These are phyloP conservation scores for Pherbina coryleti DNA, from an alignment of 2,888 invertebrate genomes.

Conservation along the genomic window DNA sequence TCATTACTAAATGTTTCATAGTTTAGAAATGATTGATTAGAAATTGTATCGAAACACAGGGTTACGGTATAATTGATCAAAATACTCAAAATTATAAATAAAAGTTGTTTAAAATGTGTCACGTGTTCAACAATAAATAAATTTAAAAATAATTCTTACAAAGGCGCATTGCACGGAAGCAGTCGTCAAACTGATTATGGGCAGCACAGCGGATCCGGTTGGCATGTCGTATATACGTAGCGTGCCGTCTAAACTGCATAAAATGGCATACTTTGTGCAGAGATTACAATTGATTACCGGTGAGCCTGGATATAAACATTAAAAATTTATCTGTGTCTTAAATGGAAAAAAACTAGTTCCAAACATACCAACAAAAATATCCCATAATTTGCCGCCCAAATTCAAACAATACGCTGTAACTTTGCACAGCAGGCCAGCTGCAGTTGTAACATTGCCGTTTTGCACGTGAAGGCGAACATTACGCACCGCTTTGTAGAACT, in stretches of 20 bases:
- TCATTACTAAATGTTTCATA: too few relatives aligned
- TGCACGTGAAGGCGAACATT: slow-evolving; percentile 71
- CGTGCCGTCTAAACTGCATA: slow-evolving; percentile 67
- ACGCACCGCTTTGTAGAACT: slow-evolving; percentile 68
- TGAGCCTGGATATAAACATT: slow-evolving; percentile 57
- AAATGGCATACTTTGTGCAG: slow-evolving; percentile 64
- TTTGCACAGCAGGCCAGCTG: slow-evolving; percentile 74
- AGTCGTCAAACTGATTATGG: slow-evolving; percentile 63
- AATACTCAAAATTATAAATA: too few relatives aligned
- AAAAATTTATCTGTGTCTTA: neutral
- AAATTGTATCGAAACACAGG: too few relatives aligned
- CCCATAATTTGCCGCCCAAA: slow-evolving; percentile 78
- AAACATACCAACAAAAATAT: slow-evolving; percentile 75
- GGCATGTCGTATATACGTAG: slow-evolving; percentile 62
- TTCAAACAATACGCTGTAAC: slow-evolving; percentile 72
- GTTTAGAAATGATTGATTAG: too few relatives aligned
- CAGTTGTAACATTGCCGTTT: slow-evolving; percentile 71
- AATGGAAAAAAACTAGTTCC: neutral
- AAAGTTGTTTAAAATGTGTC: too few relatives aligned
- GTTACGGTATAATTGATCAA: too few relatives aligned
- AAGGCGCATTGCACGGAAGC: slow-evolving; percentile 66
- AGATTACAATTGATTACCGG: slow-evolving; percentile 66
- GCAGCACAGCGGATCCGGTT: slow-evolving; percentile 64
- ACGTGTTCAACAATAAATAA: too few relatives aligned
- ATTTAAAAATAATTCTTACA: slow-evolving; percentile 54